Evolutionary conservation across 2,797 vertebrate species (phyloP).

Genomic region (Manis pentadactyla): DNA sequence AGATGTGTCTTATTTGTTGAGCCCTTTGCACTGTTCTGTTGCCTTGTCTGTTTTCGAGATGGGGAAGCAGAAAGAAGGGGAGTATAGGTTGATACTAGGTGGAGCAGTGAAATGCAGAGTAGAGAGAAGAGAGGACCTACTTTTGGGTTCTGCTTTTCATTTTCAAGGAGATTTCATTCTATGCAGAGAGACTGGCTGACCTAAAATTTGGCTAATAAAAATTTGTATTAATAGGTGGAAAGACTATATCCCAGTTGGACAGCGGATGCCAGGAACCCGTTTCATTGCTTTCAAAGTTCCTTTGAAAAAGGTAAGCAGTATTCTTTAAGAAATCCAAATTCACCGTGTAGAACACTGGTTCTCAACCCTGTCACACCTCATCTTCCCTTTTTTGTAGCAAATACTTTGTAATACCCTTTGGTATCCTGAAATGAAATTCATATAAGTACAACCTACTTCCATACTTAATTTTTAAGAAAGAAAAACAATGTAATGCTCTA

Average conservation of each 20-base stretch:
- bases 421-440: background rate
- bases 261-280: conserved; percentile 91
- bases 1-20: background rate
- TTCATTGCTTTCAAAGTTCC: conserved; percentile 97
- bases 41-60: background rate
- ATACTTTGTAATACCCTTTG: background rate
- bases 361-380: background rate
- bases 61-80: background rate
- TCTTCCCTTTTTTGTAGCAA: background rate
- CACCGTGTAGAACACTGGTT: background rate
- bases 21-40: background rate
- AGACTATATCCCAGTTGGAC: conserved; percentile 91
- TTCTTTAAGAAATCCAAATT: conserved; percentile 39
- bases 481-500: background rate
- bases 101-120: background rate
- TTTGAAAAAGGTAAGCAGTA: conserved; percentile 89
- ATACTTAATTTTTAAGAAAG: conserved; percentile 26
- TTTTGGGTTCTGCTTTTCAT: background rate
- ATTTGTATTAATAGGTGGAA: conserved; percentile 89
- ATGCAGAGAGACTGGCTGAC: background rate
- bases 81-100: background rate
- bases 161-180: background rate
- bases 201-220: conserved; percentile 3
- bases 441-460: background rate
- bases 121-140: background rate